phyloP scores from a whole-genome alignment of 2,797 vertebrate species.

The Cirrhinus molitorella region DNA sequence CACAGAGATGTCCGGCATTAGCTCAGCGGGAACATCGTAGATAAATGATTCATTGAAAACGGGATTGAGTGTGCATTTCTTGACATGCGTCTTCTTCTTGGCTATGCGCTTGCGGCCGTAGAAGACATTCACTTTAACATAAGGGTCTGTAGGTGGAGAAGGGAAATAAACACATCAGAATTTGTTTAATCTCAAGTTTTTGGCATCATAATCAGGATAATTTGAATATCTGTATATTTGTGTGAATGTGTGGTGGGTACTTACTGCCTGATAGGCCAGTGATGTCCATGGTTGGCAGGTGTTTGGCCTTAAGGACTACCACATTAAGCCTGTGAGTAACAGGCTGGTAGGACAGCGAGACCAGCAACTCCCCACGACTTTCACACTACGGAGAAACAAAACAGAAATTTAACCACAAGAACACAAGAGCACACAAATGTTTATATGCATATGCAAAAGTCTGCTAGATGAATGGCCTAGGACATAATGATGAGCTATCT shows the following conservation, averaged over 20 bases:
- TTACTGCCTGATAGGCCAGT: conserved; percentile 90
- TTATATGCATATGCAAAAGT: conserved; percentile 5
- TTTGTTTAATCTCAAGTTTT: not conserved
- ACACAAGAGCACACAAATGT: not conserved
- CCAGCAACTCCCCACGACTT: conserved; percentile 86
- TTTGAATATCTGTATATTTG: not conserved
- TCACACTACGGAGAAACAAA: conserved; percentile 78
- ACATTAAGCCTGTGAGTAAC: conserved; percentile 87
- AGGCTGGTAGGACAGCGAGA: conserved; percentile 87
- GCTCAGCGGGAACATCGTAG: conserved; percentile 83
- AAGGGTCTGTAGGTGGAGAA: conserved; percentile 67
- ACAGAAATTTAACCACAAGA: not conserved
- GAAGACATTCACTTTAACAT: conserved; percentile 89
- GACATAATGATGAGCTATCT: not conserved
- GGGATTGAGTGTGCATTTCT: conserved; percentile 88
- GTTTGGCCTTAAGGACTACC: conserved; percentile 88
- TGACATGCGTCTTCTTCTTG: conserved; percentile 90
- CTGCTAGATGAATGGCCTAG: not conserved
- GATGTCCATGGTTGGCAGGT: conserved; percentile 90
- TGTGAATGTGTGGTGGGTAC: conserved; percentile 61
- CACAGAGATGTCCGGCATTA: conserved; percentile 84
- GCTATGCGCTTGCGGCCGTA: conserved; percentile 86
- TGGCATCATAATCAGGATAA: no score
- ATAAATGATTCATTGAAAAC: conserved; percentile 89
- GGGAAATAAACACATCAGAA: conserved; percentile 5